Conservation (phyloP, 2,113 vertebrate species). For the Sylvia atricapilla region DNA sequence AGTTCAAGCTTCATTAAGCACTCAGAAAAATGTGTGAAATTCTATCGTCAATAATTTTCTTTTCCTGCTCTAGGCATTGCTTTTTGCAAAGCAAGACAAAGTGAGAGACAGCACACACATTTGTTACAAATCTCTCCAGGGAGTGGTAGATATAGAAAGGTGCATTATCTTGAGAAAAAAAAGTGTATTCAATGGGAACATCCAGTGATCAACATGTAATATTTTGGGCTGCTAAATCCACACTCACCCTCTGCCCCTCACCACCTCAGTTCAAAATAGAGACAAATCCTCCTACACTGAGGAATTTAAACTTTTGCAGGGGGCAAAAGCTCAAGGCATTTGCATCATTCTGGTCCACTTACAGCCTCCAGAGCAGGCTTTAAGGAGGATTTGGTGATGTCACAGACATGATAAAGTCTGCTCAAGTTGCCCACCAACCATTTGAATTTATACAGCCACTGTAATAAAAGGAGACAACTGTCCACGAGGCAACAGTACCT, state of each 20-base stretch:
- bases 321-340: neutral
- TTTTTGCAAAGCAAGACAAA: neutral
- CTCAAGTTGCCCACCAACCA: neutral
- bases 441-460: neutral
- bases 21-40: slow-evolving; percentile 40
- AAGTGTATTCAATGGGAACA: neutral
- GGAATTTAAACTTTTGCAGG: neutral
- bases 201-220: neutral
- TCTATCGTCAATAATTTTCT: slow-evolving; percentile 21
- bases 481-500: neutral
- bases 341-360: neutral
- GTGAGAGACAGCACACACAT: neutral
- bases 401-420: neutral
- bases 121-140: neutral
- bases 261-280: neutral
- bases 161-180: neutral
- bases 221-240: neutral
- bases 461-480: neutral
- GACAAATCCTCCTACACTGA: neutral
- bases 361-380: neutral
- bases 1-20: slow-evolving; percentile 52
- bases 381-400: neutral
- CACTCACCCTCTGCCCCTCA: neutral
- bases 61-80: neutral
- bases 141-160: neutral